phyloP scores from a whole-genome alignment of 2,113 vertebrate genomes.

The Myiagra hebetior region DNA sequence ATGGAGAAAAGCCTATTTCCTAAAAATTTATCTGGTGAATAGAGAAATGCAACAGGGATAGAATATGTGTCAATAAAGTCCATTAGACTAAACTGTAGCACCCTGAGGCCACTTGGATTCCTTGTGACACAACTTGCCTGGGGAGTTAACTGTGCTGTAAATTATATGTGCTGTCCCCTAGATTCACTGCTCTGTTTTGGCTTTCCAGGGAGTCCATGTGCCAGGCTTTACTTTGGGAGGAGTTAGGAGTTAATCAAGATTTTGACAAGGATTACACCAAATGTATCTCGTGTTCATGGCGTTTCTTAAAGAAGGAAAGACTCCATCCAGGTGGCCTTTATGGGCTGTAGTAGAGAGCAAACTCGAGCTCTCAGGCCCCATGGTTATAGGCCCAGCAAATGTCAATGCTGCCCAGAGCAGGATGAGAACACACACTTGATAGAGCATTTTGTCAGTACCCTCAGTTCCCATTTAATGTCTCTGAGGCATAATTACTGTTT shows the following conservation, averaged over 20 bases:
- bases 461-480: neutral
- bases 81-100: neutral
- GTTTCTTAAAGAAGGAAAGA: neutral
- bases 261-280: neutral
- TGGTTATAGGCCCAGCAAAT: neutral
- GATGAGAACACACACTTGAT: neutral
- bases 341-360: neutral
- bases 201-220: neutral
- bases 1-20: neutral
- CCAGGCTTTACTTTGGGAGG: neutral
- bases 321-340: neutral
- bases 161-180: neutral
- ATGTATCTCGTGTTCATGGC: neutral
- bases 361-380: accelerated
- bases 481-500: neutral
- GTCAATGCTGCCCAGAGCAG: neutral
- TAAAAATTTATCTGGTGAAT: neutral
- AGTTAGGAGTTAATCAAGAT: neutral
- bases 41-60: neutral
- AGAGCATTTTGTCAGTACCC: neutral
- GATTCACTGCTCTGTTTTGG: neutral
- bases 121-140: accelerated
- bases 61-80: neutral
- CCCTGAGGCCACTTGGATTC: neutral
- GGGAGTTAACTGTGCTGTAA: neutral